Evolutionary conservation across 2,888 invertebrate species (phyloP), one percentile per base, ranked within the genome.

Genomic region (Leucoma salicis): DNA sequence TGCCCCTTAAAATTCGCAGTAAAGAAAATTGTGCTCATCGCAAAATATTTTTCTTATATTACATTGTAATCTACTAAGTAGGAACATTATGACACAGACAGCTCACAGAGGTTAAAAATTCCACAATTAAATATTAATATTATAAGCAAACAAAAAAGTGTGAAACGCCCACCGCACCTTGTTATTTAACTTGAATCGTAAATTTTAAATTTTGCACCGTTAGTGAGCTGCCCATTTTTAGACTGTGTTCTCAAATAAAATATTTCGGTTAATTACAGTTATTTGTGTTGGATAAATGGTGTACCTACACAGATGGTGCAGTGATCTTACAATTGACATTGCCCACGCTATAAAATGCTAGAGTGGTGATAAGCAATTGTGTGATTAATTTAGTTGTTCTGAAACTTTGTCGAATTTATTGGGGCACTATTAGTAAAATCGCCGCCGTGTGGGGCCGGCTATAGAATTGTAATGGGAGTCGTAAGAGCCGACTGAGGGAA

Each of bases 141-240:
- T 18, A 38, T n/a, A 14, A 35, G 37, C 53, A 53, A 60, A 57
- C 47, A 57, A 55, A 61, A 61, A 62, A 50, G 41, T 42, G 43
- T 42, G 49, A 63, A 44, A 53, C 50, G 52, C 52, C 61, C 70
- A 70, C 69, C 52, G 11, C 28, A 63, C 69, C 70, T 65, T 51
- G 45, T 61, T 63, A 62, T 72, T 74, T 71, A 75, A 76, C 74
- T 78, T 66, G 36, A 35, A 32, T 41, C 47, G 36, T 47, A 42
- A 54, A 51, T 50, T 54, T 50, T 55, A 53, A 56, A 39, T 56
- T 51, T 54, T 44, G 46, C 8, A 10, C 27, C n/a, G 27, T 27
- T n/a, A 27, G n/a, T 27, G 3, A 10, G 8, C 11, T 18, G n/a
- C 8, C 1, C 27, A n/a, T 27, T 6, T 27, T 27, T 27, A 21